Evolutionary conservation across 2,797 vertebrate genomes (phyloP).

Genomic region (Ctenopoma multispine): DNA sequence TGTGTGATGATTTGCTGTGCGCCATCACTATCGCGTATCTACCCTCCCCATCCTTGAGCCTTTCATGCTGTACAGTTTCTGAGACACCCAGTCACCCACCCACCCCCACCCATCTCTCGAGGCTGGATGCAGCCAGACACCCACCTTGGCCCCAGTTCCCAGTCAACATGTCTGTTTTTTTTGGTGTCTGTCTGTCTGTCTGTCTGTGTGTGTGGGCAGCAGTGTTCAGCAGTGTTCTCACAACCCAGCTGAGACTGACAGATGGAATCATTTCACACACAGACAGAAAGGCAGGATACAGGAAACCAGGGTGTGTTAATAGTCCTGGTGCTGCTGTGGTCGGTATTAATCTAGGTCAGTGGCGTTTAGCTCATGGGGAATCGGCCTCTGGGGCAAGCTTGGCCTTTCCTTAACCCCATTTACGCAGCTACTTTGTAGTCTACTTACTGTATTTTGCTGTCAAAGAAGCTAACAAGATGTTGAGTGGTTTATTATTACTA

Average conservation of each 20-base stretch:
- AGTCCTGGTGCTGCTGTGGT: constrained; percentile 70
- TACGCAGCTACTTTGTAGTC: constrained; percentile 59
- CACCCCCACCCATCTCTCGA: constrained; percentile 34
- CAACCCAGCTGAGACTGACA: constrained; percentile 81
- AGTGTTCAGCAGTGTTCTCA: constrained; percentile 67
- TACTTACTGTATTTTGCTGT: constrained; percentile 43
- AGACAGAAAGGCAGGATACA: constrained; percentile 80
- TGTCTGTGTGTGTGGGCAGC: constrained; percentile 54
- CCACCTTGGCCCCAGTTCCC: constrained; percentile 70
- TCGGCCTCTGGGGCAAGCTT: constrained; percentile 67
- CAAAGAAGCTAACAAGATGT: constrained; percentile 35
- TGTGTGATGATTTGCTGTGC: neutral
- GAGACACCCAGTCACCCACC: neutral
- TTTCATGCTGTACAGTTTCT: constrained; percentile 46
- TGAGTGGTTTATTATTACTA: constrained; percentile 27
- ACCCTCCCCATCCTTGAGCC: constrained; percentile 33
- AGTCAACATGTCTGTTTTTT: constrained; percentile 65
- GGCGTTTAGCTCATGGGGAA: constrained; percentile 60
- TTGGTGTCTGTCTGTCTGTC: constrained; percentile 54
- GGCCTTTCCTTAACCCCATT: constrained; percentile 74
- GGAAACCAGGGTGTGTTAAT: constrained; percentile 75
- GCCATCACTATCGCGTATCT: constrained; percentile 11
- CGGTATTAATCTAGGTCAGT: constrained; percentile 82
- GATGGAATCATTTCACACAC: constrained; percentile 84
- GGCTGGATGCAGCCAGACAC: constrained; percentile 66